These are phyloP conservation scores for Dipodomys merriami DNA, from an alignment of 2,113 vertebrate genomes.

Conservation along the genomic window DNA sequence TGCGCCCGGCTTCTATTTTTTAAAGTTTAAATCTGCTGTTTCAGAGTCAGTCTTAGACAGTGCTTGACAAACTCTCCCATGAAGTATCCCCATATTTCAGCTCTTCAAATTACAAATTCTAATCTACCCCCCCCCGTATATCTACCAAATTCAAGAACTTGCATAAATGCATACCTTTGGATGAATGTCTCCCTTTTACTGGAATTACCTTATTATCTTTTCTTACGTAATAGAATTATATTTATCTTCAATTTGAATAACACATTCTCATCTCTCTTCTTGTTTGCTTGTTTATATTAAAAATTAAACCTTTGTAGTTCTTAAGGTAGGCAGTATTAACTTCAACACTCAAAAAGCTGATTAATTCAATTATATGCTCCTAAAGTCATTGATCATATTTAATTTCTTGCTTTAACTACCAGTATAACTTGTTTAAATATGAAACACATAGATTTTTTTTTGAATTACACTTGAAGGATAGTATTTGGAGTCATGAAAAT, in stretches of 20 bases:
- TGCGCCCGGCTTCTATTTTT: too few species aligned
- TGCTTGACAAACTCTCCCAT: not conserved
- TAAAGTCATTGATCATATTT: not conserved
- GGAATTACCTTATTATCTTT: not conserved
- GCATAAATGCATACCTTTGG: not conserved
- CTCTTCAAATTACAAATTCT: not conserved
- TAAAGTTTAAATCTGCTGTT: too few species aligned
- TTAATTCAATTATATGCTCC: not conserved
- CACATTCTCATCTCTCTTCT: not conserved
- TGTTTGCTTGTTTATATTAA: slow-evolving; percentile 4
- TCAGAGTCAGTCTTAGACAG: not conserved
- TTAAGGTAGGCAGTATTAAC: not conserved
- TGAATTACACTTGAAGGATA: not conserved
- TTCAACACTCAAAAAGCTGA: not conserved
- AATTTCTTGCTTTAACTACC: not conserved
- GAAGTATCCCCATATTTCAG: not conserved
- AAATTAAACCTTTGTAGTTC: not conserved
- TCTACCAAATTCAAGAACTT: not conserved
- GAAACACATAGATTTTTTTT: not conserved
- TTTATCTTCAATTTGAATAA: slow-evolving; percentile 29
- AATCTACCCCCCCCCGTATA: accelerated
- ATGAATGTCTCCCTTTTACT: not conserved
- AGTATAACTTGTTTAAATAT: not conserved
- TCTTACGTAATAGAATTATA: not conserved
- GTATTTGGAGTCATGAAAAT: not conserved